Conservation (phyloP, 2,888 invertebrate species). For the Hypolimnas misippus region DNA sequence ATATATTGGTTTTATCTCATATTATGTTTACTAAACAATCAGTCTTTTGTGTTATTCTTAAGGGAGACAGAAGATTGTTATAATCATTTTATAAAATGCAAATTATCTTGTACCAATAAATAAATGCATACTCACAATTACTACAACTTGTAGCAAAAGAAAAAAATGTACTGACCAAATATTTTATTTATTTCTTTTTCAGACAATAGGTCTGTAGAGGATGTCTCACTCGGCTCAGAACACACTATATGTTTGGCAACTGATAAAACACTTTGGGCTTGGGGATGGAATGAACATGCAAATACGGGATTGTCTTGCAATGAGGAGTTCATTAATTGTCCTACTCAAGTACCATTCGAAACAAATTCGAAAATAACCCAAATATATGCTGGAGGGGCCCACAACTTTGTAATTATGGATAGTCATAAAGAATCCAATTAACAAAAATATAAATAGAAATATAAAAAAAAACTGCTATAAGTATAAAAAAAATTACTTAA, state of each 20-base stretch:
- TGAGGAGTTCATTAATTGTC: constrained; percentile 57
- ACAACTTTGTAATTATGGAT: constrained; percentile 69
- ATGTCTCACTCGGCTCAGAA: constrained; percentile 90
- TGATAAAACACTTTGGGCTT: constrained; percentile 87
- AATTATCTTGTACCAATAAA: background rate
- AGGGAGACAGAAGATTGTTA: too few relatives aligned
- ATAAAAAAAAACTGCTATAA: background rate
- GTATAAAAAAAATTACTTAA: too few relatives aligned
- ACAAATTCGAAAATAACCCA: constrained; percentile 51
- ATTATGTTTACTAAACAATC: too few relatives aligned
- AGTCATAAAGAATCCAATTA: constrained; percentile 29
- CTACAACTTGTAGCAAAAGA: too few relatives aligned
- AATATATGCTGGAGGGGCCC: constrained; percentile 74
- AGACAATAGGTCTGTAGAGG: constrained; percentile 75
- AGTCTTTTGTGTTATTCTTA: too few relatives aligned
- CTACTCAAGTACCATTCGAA: constrained; percentile 62
- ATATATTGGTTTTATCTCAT: too few relatives aligned
- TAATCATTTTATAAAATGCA: too few relatives aligned
- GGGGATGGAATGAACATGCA: constrained; percentile 97
- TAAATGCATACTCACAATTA: too few relatives aligned
- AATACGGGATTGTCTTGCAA: constrained; percentile 88
- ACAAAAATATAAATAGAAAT: background rate
- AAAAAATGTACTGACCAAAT: too few relatives aligned
- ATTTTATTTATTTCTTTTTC: constrained; percentile 53
- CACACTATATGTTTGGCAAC: constrained; percentile 89